phyloP scores from a whole-genome alignment of 53 echinoderm and acorn worm genomes.

The Zoroaster sp. region DNA sequence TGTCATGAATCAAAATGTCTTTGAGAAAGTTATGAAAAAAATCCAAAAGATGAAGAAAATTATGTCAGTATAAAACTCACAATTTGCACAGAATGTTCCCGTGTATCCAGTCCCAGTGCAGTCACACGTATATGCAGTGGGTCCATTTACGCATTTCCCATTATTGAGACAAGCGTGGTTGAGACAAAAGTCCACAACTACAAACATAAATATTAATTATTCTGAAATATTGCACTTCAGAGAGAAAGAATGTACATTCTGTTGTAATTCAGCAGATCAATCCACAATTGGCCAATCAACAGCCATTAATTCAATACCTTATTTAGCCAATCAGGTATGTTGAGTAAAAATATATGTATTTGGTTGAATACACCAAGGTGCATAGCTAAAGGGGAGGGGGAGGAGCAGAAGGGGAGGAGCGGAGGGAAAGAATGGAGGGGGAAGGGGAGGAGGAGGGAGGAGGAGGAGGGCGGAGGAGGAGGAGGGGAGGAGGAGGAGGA shows the following conservation, averaged over 20 bases:
- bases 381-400: too few species aligned
- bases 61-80: constrained; percentile 12
- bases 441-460: background rate
- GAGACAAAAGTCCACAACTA: constrained; percentile 49
- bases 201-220: too few species aligned
- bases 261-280: too few species aligned
- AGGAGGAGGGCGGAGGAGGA: background rate
- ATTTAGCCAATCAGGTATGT: too few species aligned
- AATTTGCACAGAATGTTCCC: constrained; percentile 56
- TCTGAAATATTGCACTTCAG: too few species aligned
- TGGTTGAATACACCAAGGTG: too few species aligned
- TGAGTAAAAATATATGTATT: too few species aligned
- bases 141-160: constrained; percentile 55
- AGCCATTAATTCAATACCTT: too few species aligned
- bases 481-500: background rate
- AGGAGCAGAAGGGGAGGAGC: background rate
- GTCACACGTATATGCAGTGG: constrained; percentile 46
- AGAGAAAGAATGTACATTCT: background rate
- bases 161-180: constrained; percentile 68
- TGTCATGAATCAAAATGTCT: too few species aligned
- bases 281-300: too few species aligned
- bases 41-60: too few species aligned
- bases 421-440: background rate
- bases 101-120: constrained; percentile 60
- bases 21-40: too few species aligned